phyloP scores from a whole-genome alignment of 2,113 vertebrate genomes.

The Anser cygnoides region DNA sequence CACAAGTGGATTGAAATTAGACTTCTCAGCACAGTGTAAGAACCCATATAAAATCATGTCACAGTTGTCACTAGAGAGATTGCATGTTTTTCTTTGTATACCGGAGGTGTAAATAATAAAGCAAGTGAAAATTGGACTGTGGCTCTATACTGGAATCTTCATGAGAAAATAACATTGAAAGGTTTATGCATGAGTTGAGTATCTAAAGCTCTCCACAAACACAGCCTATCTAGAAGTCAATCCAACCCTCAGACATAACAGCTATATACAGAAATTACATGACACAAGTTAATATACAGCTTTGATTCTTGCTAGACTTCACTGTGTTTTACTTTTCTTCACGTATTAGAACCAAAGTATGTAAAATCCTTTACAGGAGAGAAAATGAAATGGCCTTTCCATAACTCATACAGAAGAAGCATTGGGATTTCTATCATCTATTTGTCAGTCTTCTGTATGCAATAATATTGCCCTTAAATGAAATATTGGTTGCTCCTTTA shows the following conservation, averaged over 20 bases:
- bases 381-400: neutral
- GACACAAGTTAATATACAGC: neutral
- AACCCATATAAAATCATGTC: rapidly evolving
- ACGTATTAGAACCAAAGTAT: neutral
- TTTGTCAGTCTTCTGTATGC: neutral
- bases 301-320: neutral
- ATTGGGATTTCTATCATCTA: neutral
- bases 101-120: neutral
- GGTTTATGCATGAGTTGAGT: neutral
- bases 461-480: neutral
- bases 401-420: neutral
- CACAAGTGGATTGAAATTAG: neutral
- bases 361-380: neutral
- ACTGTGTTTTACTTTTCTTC: neutral
- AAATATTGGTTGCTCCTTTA: neutral
- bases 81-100: neutral
- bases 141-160: neutral
- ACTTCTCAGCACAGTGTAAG: neutral
- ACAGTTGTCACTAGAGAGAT: neutral
- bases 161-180: neutral
- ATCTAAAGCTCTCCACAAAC: neutral
- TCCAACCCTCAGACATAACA: neutral
- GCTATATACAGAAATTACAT: rapidly evolving
- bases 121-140: neutral
- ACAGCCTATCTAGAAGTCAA: neutral